Evolutionary conservation across 1,140 invertebrate species (phyloP).

Genomic region (Paramacrobiotus metropolitanus): DNA sequence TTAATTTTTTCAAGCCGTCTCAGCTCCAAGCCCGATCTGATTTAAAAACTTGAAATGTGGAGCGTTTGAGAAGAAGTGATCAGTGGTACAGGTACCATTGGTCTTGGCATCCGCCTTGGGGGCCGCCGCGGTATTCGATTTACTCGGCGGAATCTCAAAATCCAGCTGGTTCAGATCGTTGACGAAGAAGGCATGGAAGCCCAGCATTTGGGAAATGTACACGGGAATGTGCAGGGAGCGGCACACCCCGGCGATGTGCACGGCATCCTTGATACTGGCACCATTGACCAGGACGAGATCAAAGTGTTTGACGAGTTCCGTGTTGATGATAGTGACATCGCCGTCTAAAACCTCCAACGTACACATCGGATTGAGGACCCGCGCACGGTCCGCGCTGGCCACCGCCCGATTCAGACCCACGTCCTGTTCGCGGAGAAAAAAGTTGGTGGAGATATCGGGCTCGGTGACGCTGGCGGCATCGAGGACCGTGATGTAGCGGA

Average conservation of each 20-base stretch:
- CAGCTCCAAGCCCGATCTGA: too few species aligned
- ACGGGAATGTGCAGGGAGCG: neutral
- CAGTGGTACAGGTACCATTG: too few species aligned
- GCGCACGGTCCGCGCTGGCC: slow-evolving; percentile 22
- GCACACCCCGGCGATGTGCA: slow-evolving; percentile 41
- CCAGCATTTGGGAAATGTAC: neutral
- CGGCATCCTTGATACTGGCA: slow-evolving; percentile 30
- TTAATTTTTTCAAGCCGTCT: too few species aligned
- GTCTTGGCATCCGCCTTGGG: too few species aligned
- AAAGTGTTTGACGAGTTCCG: neutral
- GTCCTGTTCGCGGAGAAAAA: slow-evolving; percentile 26
- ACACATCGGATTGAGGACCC: slow-evolving; percentile 11
- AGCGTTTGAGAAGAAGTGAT: too few species aligned
- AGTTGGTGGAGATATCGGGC: slow-evolving; percentile 51
- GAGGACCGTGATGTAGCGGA: slow-evolving; percentile 64
- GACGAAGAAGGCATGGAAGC: neutral
- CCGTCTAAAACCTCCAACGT: neutral
- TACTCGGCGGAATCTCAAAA: neutral
- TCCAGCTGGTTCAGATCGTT: neutral
- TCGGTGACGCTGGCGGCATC: slow-evolving; percentile 48
- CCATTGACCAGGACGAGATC: slow-evolving; percentile 32
- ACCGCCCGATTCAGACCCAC: slow-evolving; percentile 1
- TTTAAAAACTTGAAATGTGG: too few species aligned
- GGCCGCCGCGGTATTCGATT: too few species aligned
- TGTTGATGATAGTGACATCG: neutral